These are phyloP conservation scores for Phymatocera aterrima DNA, from an alignment of 2,888 invertebrate species.

Conservation along the genomic window DNA sequence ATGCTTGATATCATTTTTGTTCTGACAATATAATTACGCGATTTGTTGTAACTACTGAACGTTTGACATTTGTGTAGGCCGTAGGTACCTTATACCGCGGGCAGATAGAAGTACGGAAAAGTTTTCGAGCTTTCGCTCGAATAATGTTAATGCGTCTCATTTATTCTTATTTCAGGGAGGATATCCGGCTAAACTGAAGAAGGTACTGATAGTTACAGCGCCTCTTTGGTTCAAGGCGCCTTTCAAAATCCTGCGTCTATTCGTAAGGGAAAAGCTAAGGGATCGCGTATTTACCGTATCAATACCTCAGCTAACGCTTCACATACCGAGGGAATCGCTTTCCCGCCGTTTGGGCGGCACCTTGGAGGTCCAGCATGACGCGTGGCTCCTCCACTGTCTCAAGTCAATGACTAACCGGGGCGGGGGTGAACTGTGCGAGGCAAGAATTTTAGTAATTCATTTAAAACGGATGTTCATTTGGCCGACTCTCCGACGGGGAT, in stretches of 20 bases:
- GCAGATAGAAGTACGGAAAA: too few relatives aligned
- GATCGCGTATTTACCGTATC: constrained; percentile 97
- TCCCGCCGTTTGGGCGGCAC: constrained; percentile 93
- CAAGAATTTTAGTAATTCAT: constrained; percentile 49
- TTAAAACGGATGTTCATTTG: not conserved
- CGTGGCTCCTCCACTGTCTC: constrained; percentile 88
- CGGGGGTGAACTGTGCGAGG: constrained; percentile 75
- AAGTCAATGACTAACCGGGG: constrained; percentile 91
- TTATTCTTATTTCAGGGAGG: constrained; percentile 90
- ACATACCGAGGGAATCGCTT: constrained; percentile 93
- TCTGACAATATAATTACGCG: not conserved
- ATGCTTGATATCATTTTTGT: not conserved
- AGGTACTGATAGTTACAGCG: constrained; percentile 97
- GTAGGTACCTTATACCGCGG: too few relatives aligned
- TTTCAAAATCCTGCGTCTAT: constrained; percentile 94
- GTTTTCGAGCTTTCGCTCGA: constrained; percentile 48
- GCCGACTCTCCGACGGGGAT: too few relatives aligned
- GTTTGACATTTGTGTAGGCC: too few relatives aligned
- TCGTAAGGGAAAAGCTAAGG: constrained; percentile 95
- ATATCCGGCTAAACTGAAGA: constrained; percentile 97
- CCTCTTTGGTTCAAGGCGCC: constrained; percentile 99
- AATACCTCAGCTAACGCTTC: constrained; percentile 90
- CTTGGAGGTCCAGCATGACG: constrained; percentile 91
- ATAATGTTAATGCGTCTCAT: too few relatives aligned
- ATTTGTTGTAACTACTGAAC: too few relatives aligned